These are phyloP conservation scores for Axis porcinus DNA, from an alignment of 2,113 vertebrate genomes.

Conservation along the genomic window DNA sequence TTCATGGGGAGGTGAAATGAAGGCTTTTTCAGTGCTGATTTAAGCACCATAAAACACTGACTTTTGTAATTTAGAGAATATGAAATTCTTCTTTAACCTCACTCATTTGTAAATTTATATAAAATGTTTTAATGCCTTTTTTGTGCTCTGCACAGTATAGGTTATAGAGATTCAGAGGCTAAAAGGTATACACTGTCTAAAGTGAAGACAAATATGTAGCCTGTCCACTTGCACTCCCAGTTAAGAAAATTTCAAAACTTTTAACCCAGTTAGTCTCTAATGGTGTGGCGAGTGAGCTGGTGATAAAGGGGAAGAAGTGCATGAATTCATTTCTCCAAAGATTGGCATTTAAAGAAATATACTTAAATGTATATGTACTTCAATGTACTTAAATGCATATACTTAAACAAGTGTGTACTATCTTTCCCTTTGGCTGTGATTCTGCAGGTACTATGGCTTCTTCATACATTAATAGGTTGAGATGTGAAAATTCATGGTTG, in stretches of 20 bases:
- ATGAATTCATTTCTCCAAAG: not conserved
- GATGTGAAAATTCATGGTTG: slow-evolving; percentile 13
- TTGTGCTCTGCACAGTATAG: not conserved
- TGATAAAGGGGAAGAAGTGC: not conserved
- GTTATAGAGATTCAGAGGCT: not conserved
- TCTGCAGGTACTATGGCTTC: not conserved
- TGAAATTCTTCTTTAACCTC: not conserved
- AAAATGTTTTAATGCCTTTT: not conserved
- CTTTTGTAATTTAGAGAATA: slow-evolving; percentile 1
- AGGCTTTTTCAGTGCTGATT: not conserved
- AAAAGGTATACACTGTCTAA: not conserved
- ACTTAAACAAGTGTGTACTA: not conserved
- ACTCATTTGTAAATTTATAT: not conserved
- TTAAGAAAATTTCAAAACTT: not conserved
- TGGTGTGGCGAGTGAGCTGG: not conserved
- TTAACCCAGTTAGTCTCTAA: not conserved
- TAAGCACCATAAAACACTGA: not conserved
- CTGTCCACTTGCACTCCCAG: not conserved
- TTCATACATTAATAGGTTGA: slow-evolving; percentile 20
- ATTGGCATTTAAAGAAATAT: not conserved
- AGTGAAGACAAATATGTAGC: not conserved
- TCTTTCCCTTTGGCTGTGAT: not conserved
- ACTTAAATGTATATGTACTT: not conserved
- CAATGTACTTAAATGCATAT: not conserved
- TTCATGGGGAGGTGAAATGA: not conserved